A percentile compares a stretch with the other conserved stretches of the same genome.
phyloP scores from a whole-genome alignment of 2,888 invertebrate genomes.

The Rhingia campestris region DNA sequence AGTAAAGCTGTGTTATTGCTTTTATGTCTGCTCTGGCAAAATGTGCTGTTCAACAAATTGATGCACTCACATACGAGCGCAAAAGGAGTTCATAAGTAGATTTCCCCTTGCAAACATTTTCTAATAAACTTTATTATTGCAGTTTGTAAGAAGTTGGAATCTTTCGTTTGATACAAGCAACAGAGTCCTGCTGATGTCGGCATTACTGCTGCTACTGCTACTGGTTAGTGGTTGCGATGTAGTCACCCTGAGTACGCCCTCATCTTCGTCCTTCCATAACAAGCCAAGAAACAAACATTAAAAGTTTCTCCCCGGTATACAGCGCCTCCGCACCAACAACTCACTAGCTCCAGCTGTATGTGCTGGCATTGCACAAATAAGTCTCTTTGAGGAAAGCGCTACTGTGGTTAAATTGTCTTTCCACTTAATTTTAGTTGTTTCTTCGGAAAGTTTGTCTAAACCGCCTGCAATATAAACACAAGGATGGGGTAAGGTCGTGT shows the following conservation, averaged over 20 bases:
- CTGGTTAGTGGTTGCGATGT: neutral
- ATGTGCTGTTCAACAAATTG: conserved; percentile 67
- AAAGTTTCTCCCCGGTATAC: conserved; percentile 35
- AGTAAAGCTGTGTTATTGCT: conserved; percentile 61
- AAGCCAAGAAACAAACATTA: conserved; percentile 62
- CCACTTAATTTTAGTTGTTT: conserved; percentile 69
- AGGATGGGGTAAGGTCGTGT: neutral
- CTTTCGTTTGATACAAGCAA: conserved; percentile 66
- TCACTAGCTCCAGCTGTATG: neutral
- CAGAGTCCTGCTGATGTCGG: conserved; percentile 41
- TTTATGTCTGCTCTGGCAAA: conserved; percentile 39
- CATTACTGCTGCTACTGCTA: conserved; percentile 16
- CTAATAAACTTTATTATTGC: conserved; percentile 73
- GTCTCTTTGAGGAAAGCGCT: conserved; percentile 48
- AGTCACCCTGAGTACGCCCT: conserved; percentile 3
- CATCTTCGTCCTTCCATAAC: conserved; percentile 44
- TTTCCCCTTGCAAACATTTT: conserved; percentile 62
- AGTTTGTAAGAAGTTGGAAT: conserved; percentile 71
- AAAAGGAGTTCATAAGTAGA: neutral
- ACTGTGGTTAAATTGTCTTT: conserved; percentile 70
- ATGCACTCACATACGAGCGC: conserved; percentile 21
- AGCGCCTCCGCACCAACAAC: neutral
- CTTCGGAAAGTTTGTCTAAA: conserved; percentile 56
- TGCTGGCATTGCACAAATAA: conserved; percentile 33
- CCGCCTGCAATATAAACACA: conserved; percentile 55